phyloP scores from a whole-genome alignment of 2,113 vertebrate species.

The Notarius quadriscutis region DNA sequence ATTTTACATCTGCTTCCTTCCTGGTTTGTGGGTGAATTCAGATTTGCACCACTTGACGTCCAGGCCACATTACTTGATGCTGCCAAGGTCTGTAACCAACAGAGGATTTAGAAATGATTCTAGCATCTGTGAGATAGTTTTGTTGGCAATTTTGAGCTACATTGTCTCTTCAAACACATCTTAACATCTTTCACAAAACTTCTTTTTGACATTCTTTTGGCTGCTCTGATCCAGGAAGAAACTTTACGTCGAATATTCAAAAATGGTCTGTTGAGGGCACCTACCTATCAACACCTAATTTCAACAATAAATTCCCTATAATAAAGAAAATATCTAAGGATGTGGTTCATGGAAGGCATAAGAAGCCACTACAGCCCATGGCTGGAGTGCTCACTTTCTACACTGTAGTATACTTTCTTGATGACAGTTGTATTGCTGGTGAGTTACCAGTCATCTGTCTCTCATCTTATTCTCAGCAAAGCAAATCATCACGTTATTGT shows the following conservation, averaged over 20 bases:
- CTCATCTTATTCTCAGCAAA: constrained; percentile 41
- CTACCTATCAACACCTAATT: neutral
- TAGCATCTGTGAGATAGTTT: constrained; percentile 10
- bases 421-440: constrained; percentile 49
- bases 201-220: constrained; percentile 16
- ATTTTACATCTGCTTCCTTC: constrained; percentile 29
- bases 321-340: neutral
- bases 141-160: neutral
- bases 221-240: neutral
- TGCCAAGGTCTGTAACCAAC: constrained; percentile 14
- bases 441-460: constrained; percentile 45
- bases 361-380: neutral
- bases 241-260: neutral
- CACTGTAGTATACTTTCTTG: constrained; percentile 24
- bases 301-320: neutral
- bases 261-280: neutral
- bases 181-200: constrained; percentile 11
- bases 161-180: constrained; percentile 12
- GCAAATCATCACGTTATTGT: constrained; percentile 53
- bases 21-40: constrained; percentile 18
- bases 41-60: constrained; percentile 14
- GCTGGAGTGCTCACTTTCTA: neutral
- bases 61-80: constrained; percentile 15
- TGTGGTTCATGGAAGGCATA: neutral
- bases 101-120: constrained; percentile 8